Evolutionary conservation across 2,888 invertebrate genomes (phyloP).

Genomic region (Zhuqinia jingwanae): DNA sequence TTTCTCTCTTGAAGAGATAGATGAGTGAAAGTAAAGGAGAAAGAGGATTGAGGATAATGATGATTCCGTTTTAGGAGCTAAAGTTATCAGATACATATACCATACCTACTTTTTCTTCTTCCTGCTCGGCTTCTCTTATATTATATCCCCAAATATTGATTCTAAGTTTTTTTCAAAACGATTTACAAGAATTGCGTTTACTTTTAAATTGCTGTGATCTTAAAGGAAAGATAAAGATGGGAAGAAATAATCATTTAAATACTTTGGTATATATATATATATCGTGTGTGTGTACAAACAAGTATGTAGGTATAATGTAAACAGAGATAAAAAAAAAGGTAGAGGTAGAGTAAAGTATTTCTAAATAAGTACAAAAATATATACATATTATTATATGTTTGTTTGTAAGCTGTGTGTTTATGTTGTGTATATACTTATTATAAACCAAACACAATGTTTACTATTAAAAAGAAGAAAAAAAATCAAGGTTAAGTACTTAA

Average conservation of each 20-base stretch:
- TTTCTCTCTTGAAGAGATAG: neutral
- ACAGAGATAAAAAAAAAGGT: no score
- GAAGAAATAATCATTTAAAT: neutral
- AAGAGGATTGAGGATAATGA: conserved; percentile 37
- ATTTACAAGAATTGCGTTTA: conserved; percentile 21
- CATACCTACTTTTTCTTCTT: neutral
- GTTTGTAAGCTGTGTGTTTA: neutral
- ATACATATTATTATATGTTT: no score
- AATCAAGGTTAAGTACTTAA: conserved; percentile 62
- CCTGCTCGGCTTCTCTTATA: no score
- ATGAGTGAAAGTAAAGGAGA: conserved; percentile 43
- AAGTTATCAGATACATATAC: neutral
- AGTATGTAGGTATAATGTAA: no score
- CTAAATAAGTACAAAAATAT: no score
- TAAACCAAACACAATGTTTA: neutral
- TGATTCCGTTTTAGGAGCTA: conserved; percentile 33
- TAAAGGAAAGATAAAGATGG: no score
- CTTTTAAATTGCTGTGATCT: conserved; percentile 27
- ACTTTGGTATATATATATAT: neutral
- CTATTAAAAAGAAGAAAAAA: conserved; percentile 15
- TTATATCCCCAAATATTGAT: conserved; percentile 32
- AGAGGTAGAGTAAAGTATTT: no score
- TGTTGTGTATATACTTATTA: neutral
- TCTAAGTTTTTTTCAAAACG: neutral
- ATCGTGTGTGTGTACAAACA: no score